Conservation (phyloP, 2,888 invertebrate genomes). For the Calameuta pallipes region DNA sequence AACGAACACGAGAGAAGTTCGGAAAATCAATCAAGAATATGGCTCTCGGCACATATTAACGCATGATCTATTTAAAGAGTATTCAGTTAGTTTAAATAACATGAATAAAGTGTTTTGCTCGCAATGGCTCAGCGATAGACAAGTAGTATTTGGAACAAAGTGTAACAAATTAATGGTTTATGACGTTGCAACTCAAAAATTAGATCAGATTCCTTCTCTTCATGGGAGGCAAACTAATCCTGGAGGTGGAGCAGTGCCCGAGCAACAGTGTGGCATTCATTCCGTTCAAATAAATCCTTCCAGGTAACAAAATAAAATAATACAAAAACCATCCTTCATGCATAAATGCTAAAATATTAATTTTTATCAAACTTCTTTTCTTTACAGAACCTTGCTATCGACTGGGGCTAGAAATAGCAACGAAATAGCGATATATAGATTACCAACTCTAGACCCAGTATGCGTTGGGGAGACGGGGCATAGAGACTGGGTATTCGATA, state of each 20-base stretch:
- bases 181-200: slow-evolving; percentile 86
- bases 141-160: slow-evolving; percentile 96
- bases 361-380: slow-evolving; percentile 12
- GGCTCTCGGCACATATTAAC: slow-evolving; percentile 90
- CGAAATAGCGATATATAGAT: slow-evolving; percentile 88
- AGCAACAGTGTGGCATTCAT: slow-evolving; percentile 90
- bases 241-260: slow-evolving; percentile 68
- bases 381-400: slow-evolving; percentile 80
- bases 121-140: slow-evolving; percentile 94
- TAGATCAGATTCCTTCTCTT: slow-evolving; percentile 90
- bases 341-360: not conserved
- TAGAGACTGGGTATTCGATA: slow-evolving; percentile 92
- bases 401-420: slow-evolving; percentile 93
- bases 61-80: slow-evolving; percentile 89
- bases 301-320: slow-evolving; percentile 43
- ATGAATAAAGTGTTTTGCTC: slow-evolving; percentile 96
- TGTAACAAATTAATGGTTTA: slow-evolving; percentile 97
- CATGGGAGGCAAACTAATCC: slow-evolving; percentile 73
- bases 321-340: not conserved
- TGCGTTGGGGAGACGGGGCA: slow-evolving; percentile 93
- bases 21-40: slow-evolving; percentile 81
- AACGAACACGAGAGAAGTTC: slow-evolving; percentile 76
- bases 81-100: slow-evolving; percentile 83
- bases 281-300: slow-evolving; percentile 95
- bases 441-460: slow-evolving; percentile 95